These are phyloP conservation scores for Choloepus hoffmanni DNA, from an alignment of 2,113 vertebrate species.

Conservation along the genomic window DNA sequence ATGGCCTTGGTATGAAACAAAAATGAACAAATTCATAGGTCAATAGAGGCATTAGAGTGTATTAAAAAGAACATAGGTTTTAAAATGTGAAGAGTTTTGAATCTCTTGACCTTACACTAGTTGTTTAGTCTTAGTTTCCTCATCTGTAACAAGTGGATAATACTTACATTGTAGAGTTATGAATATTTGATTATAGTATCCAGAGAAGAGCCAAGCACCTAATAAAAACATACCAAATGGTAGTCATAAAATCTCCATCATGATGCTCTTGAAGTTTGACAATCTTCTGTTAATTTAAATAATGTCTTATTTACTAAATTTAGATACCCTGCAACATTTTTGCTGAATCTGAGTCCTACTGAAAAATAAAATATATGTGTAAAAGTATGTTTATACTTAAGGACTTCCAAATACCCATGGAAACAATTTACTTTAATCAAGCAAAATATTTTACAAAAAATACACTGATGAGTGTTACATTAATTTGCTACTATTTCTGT, in stretches of 20 bases:
- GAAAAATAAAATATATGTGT: neutral
- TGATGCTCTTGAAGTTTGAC: neutral
- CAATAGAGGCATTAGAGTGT: neutral
- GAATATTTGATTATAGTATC: neutral
- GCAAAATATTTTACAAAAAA: neutral
- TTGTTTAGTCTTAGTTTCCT: neutral
- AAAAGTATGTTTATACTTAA: slow-evolving; percentile 1
- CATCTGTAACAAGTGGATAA: neutral
- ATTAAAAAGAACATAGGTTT: neutral
- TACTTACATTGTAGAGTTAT: neutral
- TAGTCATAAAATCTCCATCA: neutral
- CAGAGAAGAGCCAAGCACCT: neutral
- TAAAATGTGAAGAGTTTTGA: neutral
- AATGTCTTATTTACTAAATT: slow-evolving; percentile 1
- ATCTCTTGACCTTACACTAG: neutral
- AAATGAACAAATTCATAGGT: neutral
- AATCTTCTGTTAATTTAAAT: neutral
- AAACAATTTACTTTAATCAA: neutral
- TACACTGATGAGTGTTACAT: neutral
- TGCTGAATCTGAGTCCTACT: neutral
- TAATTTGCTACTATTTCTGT: neutral
- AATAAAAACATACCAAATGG: neutral
- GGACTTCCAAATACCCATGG: neutral
- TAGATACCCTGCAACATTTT: neutral
- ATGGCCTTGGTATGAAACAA: neutral